phyloP scores from a whole-genome alignment of 2,113 vertebrate genomes.

The Argyrosomus japonicus region DNA sequence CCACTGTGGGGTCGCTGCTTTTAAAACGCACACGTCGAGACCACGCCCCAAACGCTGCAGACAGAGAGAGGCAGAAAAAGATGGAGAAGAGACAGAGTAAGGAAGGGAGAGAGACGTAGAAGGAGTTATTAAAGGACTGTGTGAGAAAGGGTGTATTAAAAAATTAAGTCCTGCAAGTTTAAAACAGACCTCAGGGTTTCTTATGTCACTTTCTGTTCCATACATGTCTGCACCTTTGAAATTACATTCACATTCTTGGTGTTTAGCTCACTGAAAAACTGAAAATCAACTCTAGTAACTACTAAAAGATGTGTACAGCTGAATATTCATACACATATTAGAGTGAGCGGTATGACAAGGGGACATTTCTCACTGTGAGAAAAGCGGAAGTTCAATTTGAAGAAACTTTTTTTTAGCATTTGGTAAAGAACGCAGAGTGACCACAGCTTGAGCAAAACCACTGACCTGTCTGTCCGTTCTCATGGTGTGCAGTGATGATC shows the following conservation, averaged over 20 bases:
- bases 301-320: too few species aligned
- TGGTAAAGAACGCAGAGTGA: not conserved
- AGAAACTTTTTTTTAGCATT: not conserved
- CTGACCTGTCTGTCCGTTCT: conserved; percentile 75
- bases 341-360: not conserved
- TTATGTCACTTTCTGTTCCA: conserved; percentile 23
- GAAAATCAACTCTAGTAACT: too few species aligned
- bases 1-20: conserved; percentile 63
- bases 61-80: not conserved
- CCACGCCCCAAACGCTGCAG: conserved; percentile 68
- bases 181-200: conserved; percentile 12
- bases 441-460: not conserved
- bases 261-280: not conserved
- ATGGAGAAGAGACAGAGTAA: not conserved
- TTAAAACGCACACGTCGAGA: conserved; percentile 69
- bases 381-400: not conserved
- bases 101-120: not conserved
- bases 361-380: not conserved
- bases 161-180: conserved; percentile 10
- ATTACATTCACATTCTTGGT: not conserved
- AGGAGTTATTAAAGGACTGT: not conserved
- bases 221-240: not conserved
- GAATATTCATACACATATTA: too few species aligned
- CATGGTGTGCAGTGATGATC: conserved; percentile 75
- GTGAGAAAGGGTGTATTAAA: not conserved